Percentiles rank a stretch among this genome's conserved stretches.
Conservation (phyloP, 2,797 vertebrate genomes). For the Rousettus madagascariensis region DNA sequence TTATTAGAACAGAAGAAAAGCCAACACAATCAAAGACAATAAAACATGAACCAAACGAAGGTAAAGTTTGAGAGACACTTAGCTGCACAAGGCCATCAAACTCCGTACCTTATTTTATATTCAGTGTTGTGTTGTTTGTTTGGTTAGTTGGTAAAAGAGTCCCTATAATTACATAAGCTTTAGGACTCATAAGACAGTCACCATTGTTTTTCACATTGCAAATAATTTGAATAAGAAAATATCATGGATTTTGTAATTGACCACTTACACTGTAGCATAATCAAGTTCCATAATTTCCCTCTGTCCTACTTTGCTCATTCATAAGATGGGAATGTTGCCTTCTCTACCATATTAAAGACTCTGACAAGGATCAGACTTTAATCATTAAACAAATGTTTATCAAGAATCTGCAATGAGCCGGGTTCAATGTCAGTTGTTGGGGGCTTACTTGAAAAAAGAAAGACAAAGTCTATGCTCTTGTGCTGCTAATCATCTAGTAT, state of each 20-base stretch:
- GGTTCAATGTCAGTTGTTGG: not conserved
- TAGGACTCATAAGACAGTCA: not conserved
- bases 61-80: not conserved
- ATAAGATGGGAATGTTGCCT: not conserved
- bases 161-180: not conserved
- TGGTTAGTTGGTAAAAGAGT: not conserved
- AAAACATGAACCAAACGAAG: not conserved
- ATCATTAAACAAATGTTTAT: not conserved
- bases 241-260: not conserved
- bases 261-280: not conserved
- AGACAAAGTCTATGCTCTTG: not conserved
- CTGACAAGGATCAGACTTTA: not conserved
- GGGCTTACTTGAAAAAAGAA: not conserved
- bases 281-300: not conserved
- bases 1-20: not conserved
- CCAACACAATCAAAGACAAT: not conserved
- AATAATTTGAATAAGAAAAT: not conserved
- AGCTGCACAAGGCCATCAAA: not conserved
- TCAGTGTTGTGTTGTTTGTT: not conserved
- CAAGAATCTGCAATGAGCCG: not conserved
- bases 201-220: not conserved
- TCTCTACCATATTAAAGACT: not conserved
- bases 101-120: not conserved
- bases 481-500: not conserved
- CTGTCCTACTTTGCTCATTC: not conserved